These are phyloP conservation scores for Darevskia mixta DNA, from an alignment of 2,797 vertebrate genomes.

Conservation along the genomic window DNA sequence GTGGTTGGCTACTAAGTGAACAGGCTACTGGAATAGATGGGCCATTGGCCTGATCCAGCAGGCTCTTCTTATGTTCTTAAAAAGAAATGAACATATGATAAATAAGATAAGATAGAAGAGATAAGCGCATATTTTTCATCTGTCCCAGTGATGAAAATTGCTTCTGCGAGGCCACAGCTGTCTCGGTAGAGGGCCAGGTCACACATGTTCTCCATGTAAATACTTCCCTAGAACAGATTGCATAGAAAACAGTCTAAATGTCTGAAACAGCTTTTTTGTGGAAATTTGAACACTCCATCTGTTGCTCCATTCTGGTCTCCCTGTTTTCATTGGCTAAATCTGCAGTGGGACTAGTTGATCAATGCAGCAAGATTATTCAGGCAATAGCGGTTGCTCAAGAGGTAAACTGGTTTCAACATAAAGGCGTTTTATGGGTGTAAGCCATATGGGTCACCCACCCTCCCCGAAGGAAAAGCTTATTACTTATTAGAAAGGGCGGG, in stretches of 20 bases:
- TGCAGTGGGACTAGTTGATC: background rate
- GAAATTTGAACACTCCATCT: background rate
- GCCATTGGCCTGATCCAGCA: no score
- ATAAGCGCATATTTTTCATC: no score
- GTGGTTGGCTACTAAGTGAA: no score
- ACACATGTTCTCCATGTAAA: background rate
- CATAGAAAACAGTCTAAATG: background rate
- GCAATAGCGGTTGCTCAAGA: background rate
- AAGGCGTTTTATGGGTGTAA: background rate
- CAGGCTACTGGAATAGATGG: no score
- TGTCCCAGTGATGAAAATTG: no score
- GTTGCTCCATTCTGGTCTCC: background rate
- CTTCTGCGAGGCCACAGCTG: no score
- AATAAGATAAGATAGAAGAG: no score
- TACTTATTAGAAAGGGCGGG: background rate
- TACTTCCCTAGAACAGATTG: background rate
- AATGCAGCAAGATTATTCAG: background rate
- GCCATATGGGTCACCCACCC: background rate
- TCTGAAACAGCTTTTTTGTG: background rate
- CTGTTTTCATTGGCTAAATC: background rate
- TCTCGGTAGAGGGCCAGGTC: no score
- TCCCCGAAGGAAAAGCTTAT: background rate
- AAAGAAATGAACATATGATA: no score
- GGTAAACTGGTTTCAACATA: background rate
- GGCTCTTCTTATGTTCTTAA: no score